Conservation (phyloP, 2,888 invertebrate genomes). For the Syrphus vitripennis region DNA sequence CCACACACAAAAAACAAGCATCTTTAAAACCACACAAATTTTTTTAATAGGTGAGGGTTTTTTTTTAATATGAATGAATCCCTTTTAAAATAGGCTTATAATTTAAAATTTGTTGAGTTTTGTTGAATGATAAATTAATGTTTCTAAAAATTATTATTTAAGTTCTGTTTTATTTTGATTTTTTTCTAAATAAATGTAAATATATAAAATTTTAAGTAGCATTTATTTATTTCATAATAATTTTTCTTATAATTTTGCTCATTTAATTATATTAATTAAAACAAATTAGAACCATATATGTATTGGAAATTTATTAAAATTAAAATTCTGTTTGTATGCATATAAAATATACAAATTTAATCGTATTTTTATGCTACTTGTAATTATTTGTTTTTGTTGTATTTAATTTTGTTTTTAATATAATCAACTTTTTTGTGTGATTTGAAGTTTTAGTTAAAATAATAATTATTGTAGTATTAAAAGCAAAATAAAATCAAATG, state of each 20-base stretch:
- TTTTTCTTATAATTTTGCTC: conserved; percentile 12
- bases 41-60: background rate
- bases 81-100: conserved; percentile 5
- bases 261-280: conserved; percentile 69
- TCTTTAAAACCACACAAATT: conserved; percentile 50
- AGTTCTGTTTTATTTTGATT: conserved; percentile 11
- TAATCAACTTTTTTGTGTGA: conserved; percentile 47
- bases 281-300: conserved; percentile 30
- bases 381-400: conserved; percentile 17
- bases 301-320: conserved; percentile 38
- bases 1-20: conserved; percentile 30
- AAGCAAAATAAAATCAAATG: conserved; percentile 62
- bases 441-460: conserved; percentile 41
- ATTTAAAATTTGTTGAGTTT: conserved; percentile 41
- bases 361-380: conserved; percentile 19
- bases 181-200: conserved; percentile 39
- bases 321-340: conserved; percentile 32
- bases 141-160: background rate
- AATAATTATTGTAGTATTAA: conserved; percentile 28
- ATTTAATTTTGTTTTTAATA: conserved; percentile 17
- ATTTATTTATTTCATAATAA: conserved; percentile 61
- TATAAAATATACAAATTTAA: conserved; percentile 1
- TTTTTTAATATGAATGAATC: background rate
- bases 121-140: background rate
- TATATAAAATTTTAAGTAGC: conserved; percentile 54